Evolutionary conservation across 2,888 invertebrate species (phyloP).

Genomic region (Limnephilus marmoratus): DNA sequence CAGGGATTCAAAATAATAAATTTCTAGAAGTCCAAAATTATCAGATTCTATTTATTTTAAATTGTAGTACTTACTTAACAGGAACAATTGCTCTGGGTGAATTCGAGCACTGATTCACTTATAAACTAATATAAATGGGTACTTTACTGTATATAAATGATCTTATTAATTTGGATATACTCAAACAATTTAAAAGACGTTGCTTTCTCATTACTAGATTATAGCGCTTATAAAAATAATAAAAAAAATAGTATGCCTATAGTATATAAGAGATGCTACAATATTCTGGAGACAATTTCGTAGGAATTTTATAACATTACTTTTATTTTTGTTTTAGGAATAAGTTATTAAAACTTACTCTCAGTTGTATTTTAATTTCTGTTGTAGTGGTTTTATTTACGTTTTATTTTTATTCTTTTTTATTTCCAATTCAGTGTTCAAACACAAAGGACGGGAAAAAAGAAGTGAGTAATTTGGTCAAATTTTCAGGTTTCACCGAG

Average conservation of each 20-base stretch:
- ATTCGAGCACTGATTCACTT: not conserved
- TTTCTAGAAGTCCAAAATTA: no score
- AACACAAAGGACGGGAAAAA: constrained; percentile 73
- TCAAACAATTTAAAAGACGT: not conserved
- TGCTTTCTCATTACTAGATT: not conserved
- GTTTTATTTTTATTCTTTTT: constrained; percentile 67
- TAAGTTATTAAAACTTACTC: not conserved
- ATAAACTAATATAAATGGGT: not conserved
- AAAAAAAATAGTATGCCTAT: no score
- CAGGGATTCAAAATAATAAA: no score
- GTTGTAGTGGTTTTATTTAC: constrained; percentile 45
- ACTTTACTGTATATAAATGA: not conserved
- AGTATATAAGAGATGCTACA: no score
- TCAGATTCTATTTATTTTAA: no score
- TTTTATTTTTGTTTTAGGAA: not conserved
- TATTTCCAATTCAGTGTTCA: constrained; percentile 73
- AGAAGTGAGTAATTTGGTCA: constrained; percentile 72
- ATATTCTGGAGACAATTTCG: not conserved
- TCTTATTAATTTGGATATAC: not conserved
- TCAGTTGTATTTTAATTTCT: not conserved
- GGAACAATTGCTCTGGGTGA: not conserved
- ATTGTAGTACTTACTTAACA: not conserved
- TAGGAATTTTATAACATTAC: not conserved
- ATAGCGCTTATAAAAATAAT: not conserved
- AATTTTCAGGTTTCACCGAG: constrained; percentile 37